Base-by-base conservation (phyloP, 2,797 vertebrate genomes). In the Discoglossus pictus region DNA sequence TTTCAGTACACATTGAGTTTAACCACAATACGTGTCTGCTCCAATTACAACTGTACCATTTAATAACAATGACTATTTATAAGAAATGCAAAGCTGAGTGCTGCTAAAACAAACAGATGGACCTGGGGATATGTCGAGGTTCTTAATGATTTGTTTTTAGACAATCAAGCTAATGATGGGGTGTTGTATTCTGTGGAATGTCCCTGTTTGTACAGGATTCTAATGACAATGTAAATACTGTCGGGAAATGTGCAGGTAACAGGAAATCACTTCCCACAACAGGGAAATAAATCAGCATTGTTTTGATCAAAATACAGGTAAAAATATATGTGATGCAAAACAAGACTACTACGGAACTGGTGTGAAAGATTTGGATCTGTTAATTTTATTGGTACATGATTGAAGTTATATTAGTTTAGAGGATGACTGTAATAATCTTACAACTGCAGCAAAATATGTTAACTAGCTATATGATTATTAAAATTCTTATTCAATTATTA, bases 11-110 rank as follows among this genome's bases (percentile, higher is more conserved):
- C 55, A 68, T 53, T 34, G 43, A 44, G 9, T 36, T 60, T 3
- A 60, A 16, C 2, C 9, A 18, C 46, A 48, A 40, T 62, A 34
- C 42, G 34, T 23, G 16, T 53, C 51, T 69, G 27, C 59, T 70
- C 59, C 35, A 48, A 48, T 62, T 62, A 55, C 55, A 59, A 51
- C 55, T 67, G 65, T 67, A 51, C 46, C 25, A 35, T 55, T 34
- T 39, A 61, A 62, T 69, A 69, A 69, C 58, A 70, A 70, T 55
- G 34, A 56, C 21, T 68, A 56, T 68, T 67, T 68, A 68, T 40
- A 55, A 20, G 24, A 70, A 70, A 20, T 12, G 59, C 34, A 70
- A 27, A 16, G 9, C 51, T 50, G 54, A 63, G 43, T 56, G 35
- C n/a, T n/a, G n/a, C 50, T 70, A 63, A 56, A 53, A 40, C 40